Evolutionary conservation across 2,113 vertebrate genomes (phyloP), one percentile per base, ranked within the genome.

Genomic region (Alligator sinensis): DNA sequence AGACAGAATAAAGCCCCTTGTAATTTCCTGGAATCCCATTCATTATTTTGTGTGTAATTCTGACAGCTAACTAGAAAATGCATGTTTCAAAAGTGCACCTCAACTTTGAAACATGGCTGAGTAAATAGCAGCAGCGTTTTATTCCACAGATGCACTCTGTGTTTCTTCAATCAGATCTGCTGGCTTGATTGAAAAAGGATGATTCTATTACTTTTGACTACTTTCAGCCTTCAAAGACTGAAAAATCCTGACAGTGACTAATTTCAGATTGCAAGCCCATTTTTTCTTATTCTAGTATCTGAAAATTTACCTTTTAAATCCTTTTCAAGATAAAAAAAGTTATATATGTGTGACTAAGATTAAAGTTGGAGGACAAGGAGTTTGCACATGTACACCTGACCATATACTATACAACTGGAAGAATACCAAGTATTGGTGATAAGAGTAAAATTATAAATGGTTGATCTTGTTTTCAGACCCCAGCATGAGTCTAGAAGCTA

Each of bases 341-440:
- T 87, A 76, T 18, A 84, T 34, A 78, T 89, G 91, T 1, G 0
- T 63, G 95, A 91, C 72, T 79, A 88, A 60, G n/a, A 68, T 68
- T 15, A 68, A 34, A 34, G 24, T 85, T 22, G 92, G 89, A 91
- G 82, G 79, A 90, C 79, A 88, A 87, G 95, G 91, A 92, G 21
- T 27, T 91, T 76, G 57, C 47, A 28, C 79, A 87, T 82, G 57
- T 90, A 92, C 63, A 96, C 87, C 93, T 94, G 57, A 60, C 91
- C 86, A 77, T 96, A 80, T 95, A 94, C 90, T 94, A 75, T 94
- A 63, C 91, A 94, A 84, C 94, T 92, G 92, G 86, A 68, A 93
- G 60, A 58, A 60, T 94, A 79, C 25, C 0, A 60, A 91, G 47
- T 75, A 47, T 70, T 9, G 10, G 28, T 58, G 22, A 38, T 78